phyloP scores from a whole-genome alignment of 1,140 invertebrate genomes.

The Tribolium madens region DNA sequence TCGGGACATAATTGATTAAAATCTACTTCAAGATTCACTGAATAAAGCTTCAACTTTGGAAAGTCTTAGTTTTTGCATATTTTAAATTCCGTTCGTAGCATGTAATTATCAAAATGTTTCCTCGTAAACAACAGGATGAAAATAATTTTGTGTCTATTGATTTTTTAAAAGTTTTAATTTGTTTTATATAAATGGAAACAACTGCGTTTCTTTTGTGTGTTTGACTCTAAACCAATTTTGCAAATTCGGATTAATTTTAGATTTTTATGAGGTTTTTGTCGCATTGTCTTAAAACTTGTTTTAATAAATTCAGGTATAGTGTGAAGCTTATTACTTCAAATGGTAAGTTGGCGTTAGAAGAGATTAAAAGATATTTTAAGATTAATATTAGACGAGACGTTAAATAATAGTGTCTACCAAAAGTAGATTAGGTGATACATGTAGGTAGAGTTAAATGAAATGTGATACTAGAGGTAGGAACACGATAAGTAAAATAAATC shows the following conservation, averaged over 20 bases:
- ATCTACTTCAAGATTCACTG: not conserved
- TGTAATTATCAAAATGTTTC: not conserved
- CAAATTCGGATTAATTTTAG: no score
- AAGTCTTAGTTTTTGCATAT: not conserved
- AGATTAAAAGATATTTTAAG: not conserved
- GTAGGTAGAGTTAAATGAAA: not conserved
- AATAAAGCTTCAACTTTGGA: not conserved
- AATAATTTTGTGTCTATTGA: no score
- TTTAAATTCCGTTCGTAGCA: not conserved
- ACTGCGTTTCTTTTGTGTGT: no score
- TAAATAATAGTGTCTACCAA: not conserved
- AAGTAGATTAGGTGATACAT: not conserved
- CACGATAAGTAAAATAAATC: not conserved
- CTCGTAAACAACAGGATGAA: not conserved
- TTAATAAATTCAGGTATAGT: no score
- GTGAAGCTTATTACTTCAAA: not conserved
- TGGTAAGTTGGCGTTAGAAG: not conserved
- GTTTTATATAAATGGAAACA: no score
- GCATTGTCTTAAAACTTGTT: not conserved
- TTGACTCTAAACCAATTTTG: no score
- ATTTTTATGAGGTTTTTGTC: no score
- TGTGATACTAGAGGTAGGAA: not conserved
- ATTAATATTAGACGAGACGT: not conserved
- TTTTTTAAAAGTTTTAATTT: no score
- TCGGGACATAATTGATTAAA: not conserved